A percentile compares a stretch with the other conserved stretches of the same genome.
Conservation (phyloP, 2,888 invertebrate species). For the Apotomis betuletana region DNA sequence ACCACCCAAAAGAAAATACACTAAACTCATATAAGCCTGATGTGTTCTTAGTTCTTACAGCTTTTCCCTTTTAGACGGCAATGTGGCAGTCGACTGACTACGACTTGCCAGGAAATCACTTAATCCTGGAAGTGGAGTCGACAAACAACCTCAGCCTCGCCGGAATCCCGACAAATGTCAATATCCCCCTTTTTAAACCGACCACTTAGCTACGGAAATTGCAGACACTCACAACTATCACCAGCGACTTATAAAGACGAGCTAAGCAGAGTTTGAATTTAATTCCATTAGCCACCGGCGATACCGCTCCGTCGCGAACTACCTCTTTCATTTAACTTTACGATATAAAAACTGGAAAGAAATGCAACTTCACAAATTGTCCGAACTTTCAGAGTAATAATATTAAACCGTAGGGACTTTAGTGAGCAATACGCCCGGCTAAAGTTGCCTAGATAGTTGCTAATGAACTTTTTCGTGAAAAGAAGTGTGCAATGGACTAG, state of each 20-base stretch:
- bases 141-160: slow-evolving; percentile 56
- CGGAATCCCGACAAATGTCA: slow-evolving; percentile 55
- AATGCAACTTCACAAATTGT: slow-evolving; percentile 62
- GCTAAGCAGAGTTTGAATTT: slow-evolving; percentile 55
- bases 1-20: background rate
- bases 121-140: slow-evolving; percentile 53
- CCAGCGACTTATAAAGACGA: slow-evolving; percentile 36
- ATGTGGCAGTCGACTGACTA: slow-evolving; percentile 55
- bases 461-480: slow-evolving; percentile 38
- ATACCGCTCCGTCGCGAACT: slow-evolving; percentile 60
- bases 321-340: slow-evolving; percentile 66
- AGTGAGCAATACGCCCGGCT: slow-evolving; percentile 38
- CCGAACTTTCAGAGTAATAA: slow-evolving; percentile 53
- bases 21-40: background rate
- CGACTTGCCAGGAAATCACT: slow-evolving; percentile 65
- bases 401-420: slow-evolving; percentile 47
- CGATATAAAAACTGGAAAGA: slow-evolving; percentile 61
- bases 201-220: slow-evolving; percentile 46
- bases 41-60: background rate
- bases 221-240: slow-evolving; percentile 43
- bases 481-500: slow-evolving; percentile 29
- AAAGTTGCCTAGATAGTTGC: slow-evolving; percentile 41
- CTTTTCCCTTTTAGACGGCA: background rate
- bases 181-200: slow-evolving; percentile 48
- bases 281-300: slow-evolving; percentile 63